These are phyloP conservation scores for Sclerodermus sp. DNA, from an alignment of 2,888 invertebrate species.

Conservation along the genomic window DNA sequence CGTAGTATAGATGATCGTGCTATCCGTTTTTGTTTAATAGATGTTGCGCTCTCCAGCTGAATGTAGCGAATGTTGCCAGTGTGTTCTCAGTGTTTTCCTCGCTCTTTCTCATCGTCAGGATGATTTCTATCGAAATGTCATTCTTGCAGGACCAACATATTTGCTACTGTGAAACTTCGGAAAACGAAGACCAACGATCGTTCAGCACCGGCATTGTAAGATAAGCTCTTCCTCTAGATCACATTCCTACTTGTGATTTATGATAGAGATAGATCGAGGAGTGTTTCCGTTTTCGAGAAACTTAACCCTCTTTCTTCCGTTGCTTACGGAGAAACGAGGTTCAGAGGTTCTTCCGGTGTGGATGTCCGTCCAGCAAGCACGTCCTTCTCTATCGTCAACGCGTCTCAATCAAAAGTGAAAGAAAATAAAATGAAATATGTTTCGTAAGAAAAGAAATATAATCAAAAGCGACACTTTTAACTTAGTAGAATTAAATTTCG, in stretches of 20 bases:
- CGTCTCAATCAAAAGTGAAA: not conserved
- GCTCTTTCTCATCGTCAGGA: no score
- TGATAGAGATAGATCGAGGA: constrained; percentile 11
- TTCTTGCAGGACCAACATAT: constrained; percentile 76
- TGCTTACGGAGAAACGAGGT: constrained; percentile 3
- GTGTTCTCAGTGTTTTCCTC: no score
- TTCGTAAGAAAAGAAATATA: no score
- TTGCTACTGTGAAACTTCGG: constrained; percentile 85
- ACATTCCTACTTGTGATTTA: constrained; percentile 11
- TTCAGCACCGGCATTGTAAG: constrained; percentile 70
- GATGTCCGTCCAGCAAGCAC: constrained; percentile 28
- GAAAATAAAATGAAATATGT: not conserved
- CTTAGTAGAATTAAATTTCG: no score
- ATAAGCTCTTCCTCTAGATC: constrained; percentile 28
- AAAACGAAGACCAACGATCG: constrained; percentile 86
- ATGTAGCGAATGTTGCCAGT: no score
- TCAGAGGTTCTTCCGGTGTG: constrained; percentile 11
- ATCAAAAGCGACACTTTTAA: no score
- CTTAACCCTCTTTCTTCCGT: constrained; percentile 4
- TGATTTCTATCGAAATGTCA: constrained; percentile 13
- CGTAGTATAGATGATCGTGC: no score
- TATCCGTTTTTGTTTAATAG: not conserved
- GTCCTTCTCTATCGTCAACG: constrained; percentile 23
- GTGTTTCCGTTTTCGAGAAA: constrained; percentile 15
- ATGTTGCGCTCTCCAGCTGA: no score